Evolutionary conservation across 2,888 invertebrate genomes (phyloP), one percentile per base, ranked within the genome.

Genomic region (Luperina nickerlii): DNA sequence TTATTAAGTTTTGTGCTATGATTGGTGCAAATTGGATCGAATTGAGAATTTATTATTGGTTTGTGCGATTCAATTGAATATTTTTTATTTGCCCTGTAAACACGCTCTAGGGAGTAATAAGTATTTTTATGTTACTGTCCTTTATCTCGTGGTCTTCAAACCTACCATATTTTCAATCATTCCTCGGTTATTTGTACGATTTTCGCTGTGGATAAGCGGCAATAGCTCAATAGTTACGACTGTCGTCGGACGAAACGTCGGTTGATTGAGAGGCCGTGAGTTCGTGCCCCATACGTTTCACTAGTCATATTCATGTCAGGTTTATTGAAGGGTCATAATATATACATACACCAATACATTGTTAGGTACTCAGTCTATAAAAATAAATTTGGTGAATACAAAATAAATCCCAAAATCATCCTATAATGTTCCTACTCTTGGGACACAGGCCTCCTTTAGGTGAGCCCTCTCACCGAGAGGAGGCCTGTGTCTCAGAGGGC

Each of bases 11-110:
- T 75, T 86, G n/a, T 18, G 15, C 71, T 24, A 76, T 82, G 63
- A 85, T 86, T 77, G 74, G 74, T 65, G 74, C 73, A 78, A 84
- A 77, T 78, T 76, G 74, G 60, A 85, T 71, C 1, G 38, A 54
- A 74, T 74, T 51, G 32, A 51, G 24, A 71, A 84, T 79, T 73
- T 85, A 75, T 73, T 73, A 71, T 42, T 69, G 72, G 3, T 1
- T 75, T 2, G 42, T 45, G 51, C 5, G 15, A 68, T 65, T 73
- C 68, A 73, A 24, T 60, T 42, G 8, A 2, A n/a, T 66, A 45
- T 67, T 83, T 69, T 66, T 62, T 76, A 60, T 67, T 24, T 63
- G 20, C 0, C 1, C 5, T 68, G 7, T 48, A 54, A 57, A 73
- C 11, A 38, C 63, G 9, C 48, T 67, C n/a, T 54, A n/a, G 82